Evolutionary conservation across 2,797 vertebrate genomes (phyloP).

Genomic region (Huso huso): DNA sequence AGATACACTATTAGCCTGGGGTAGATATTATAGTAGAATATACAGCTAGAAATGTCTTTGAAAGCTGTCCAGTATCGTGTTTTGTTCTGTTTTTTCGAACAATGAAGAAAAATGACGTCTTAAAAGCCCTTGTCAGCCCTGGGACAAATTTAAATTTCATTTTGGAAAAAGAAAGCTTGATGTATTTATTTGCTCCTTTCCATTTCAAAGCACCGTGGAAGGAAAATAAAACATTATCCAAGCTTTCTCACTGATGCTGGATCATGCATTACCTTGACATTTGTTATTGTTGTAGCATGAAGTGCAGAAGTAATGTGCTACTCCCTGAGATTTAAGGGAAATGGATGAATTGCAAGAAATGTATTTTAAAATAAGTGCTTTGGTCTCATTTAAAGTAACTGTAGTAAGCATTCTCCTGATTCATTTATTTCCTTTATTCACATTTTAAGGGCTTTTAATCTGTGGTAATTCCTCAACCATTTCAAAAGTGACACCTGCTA

Average conservation of each 20-base stretch:
- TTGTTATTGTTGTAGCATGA: not conserved
- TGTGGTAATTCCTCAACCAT: too few relatives aligned
- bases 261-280: not conserved
- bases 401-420: too few relatives aligned
- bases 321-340: not conserved
- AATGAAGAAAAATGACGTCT: conserved; percentile 2
- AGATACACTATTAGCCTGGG: too few relatives aligned
- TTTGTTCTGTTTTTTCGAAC: not conserved
- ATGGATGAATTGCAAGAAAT: too few relatives aligned
- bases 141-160: conserved; percentile 6
- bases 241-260: not conserved
- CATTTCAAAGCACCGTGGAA: conserved; percentile 4
- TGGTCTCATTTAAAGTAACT: too few relatives aligned
- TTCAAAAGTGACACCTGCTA: too few relatives aligned
- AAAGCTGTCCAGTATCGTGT: not conserved
- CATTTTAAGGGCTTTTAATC: too few relatives aligned
- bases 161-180: not conserved
- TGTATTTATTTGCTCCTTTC: conserved; percentile 7
- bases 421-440: too few relatives aligned
- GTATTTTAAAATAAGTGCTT: too few relatives aligned
- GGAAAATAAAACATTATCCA: conserved; percentile 4
- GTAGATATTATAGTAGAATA: too few relatives aligned
- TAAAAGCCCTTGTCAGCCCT: conserved; percentile 6
- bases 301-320: not conserved
- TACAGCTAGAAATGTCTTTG: too few relatives aligned